Base-by-base conservation (phyloP, 1,140 invertebrate species). In the Drosophila willistoni region DNA sequence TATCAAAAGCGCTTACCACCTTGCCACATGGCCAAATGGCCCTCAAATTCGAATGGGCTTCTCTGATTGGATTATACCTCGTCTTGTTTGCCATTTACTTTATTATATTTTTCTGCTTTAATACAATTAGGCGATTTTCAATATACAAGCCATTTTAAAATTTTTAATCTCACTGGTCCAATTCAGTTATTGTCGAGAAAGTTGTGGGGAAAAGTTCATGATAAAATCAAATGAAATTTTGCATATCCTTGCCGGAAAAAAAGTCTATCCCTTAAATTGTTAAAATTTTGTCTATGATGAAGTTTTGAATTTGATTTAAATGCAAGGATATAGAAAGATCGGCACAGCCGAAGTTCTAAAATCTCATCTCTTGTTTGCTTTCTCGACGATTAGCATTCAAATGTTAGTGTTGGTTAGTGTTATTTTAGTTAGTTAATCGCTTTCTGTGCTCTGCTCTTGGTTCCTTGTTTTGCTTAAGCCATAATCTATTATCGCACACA, bases 401-500 rank as follows among this genome's bases (percentile, higher is more conserved):
- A 51, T 22, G 1, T n/a, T n/a, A n/a, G n/a, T 34, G 2, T 33
- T 59, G 29, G 9, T 59, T 19, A 36, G 14, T 59, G 14, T 36
- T 36, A 51, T 10, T 51, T 51, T 51, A 22, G 44, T 51, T 51
- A 51, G 19, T 51, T 51, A 51, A 12, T 51, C 44, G 44, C 44
- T 51, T 22, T 51, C 44, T 51, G 44, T 22, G 44, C 44, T 51
- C 75, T 59, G 74, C 68, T 64, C 66, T 87, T 87, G 83, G 83
- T 87, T 87, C 82, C 85, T 54, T 76, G 29, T 29, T 89, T 77
- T 76, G 70, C 85, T 84, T 87, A 84, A 68, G 71, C 70, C 59
- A 68, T 81, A 78, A 44, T 60, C 61, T 64, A 51, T 56, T 68
- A 14, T 73, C 68, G 47, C 57, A 77, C 64, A 73, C 64, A 73